Conservation (phyloP, 2,113 vertebrate species). For the Rissa tridactyla region DNA sequence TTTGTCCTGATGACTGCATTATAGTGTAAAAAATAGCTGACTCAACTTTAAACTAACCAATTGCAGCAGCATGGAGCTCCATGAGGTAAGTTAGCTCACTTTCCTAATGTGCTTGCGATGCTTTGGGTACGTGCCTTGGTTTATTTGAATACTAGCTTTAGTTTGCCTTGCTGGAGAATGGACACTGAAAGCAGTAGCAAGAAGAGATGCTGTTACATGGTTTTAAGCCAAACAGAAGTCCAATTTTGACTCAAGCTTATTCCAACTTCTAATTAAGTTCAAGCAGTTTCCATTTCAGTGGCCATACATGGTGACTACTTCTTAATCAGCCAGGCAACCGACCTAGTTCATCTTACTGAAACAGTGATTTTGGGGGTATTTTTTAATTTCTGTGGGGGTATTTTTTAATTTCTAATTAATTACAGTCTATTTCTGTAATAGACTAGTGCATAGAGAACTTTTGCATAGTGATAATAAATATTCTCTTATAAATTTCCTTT, state of each 20-base stretch:
- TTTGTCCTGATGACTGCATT: not conserved
- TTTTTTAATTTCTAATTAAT: not conserved
- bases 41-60: not conserved
- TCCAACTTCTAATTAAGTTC: not conserved
- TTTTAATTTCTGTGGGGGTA: not conserved
- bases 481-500: not conserved
- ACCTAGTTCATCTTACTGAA: not conserved
- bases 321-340: not conserved
- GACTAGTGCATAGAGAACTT: not conserved
- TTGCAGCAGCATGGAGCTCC: not conserved
- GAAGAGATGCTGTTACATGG: not conserved
- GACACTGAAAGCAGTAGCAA: not conserved
- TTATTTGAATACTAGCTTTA: not conserved
- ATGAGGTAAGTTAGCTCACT: not conserved
- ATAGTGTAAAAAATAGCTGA: not conserved
- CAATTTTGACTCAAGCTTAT: not conserved
- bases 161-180: not conserved
- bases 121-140: not conserved
- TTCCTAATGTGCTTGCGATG: not conserved
- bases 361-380: not conserved
- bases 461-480: accelerated
- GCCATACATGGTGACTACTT: not conserved
- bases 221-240: not conserved
- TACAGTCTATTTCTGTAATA: not conserved
- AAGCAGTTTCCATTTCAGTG: not conserved